Base-by-base conservation (phyloP, 2,113 vertebrate species). In the Coreoperca whiteheadi region DNA sequence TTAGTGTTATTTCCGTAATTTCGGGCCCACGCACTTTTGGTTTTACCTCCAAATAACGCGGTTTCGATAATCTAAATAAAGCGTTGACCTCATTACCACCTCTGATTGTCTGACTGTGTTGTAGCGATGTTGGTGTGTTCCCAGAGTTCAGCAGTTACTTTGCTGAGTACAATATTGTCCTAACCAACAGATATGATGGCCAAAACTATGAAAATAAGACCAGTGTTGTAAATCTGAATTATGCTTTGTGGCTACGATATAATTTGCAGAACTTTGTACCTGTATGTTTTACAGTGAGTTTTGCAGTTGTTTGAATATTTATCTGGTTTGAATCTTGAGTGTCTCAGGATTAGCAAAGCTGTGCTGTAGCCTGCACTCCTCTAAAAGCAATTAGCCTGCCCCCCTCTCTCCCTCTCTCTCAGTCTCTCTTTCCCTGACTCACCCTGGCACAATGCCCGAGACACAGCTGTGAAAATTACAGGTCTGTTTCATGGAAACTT, bases 401-500 rank as follows among this genome's bases (percentile, higher is more conserved):
- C 48, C 61, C 32, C 43, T 25, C 32, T 12, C 71, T 60, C 57
- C 43, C 68, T 20, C 63, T 67, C 66, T 50, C 57, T 56, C 46
- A 8, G 6, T 50, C 71, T 70, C 50, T 77, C 77, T 72, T 82
- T 88, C 72, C 77, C 83, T 72, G 71, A 61, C 88, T 88, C 67
- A 75, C 54, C 71, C 87, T 92, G 89, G 93, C 89, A 56, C 69
- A 5, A 8, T 70, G 93, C 91, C 90, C 61, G 70, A 90, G 81
- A 84, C 92, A 86, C 91, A 94, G 94, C 93, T 93, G 94, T 93
- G 92, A 94, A 92, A 94, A 94, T 92, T 91, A 90, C 93, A 93
- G 91, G 92, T 93, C 88, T 91, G 88, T 89, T 93, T 82, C 75
- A 75, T 91, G 91, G 90, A 92, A 89, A 87, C 79, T 74, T 51